Base-by-base conservation (phyloP, 2,113 vertebrate species). In the Pipa parva region DNA sequence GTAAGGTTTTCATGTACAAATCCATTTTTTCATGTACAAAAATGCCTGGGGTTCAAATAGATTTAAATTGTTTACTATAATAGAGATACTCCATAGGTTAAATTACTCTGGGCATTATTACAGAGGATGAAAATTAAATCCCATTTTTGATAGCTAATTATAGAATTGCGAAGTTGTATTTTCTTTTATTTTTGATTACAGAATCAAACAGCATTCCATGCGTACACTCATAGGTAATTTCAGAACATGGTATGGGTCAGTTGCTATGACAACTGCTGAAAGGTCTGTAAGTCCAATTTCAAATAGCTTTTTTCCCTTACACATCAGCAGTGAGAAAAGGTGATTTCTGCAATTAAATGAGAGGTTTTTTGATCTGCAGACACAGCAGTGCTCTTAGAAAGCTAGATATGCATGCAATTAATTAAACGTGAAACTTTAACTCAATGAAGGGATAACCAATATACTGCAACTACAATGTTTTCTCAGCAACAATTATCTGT, bases 231-330 rank as follows among this genome's bases (percentile, higher is more conserved):
- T 67, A 42, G 22, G 48, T 63, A 50, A 67, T 59, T 58, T 67
- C 54, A 48, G 54, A 26, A 49, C 20, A 67, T 21, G 39, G 15
- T 48, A 48, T 17, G 31, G 57, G 54, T 28, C 39, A 57, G 63
- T 67, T 67, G 42, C 63, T 36, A 67, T 67, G 63, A 49, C 63
- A 67, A 67, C 55, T 26, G 50, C 63, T 57, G 63, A 56, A 65
- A 56, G 36, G 37, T n/a, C 24, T 65, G 31, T 24, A 56, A 29
- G 24, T 55, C 37, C n/a, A 56, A 45, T 62, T 45, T 65, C 33
- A 45, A 56, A 25, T 55, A 29, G n/a, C 56, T 58, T 48, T 42
- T 36, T 33, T 31, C 21, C 10, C 22, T 49, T 46, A 31, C 12
- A 20, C 21, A 46, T 57, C 46, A 49, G 17, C 20, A 46, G 15